Evolutionary conservation across 2,113 vertebrate genomes (phyloP).

Genomic region (Salminus brasiliensis): DNA sequence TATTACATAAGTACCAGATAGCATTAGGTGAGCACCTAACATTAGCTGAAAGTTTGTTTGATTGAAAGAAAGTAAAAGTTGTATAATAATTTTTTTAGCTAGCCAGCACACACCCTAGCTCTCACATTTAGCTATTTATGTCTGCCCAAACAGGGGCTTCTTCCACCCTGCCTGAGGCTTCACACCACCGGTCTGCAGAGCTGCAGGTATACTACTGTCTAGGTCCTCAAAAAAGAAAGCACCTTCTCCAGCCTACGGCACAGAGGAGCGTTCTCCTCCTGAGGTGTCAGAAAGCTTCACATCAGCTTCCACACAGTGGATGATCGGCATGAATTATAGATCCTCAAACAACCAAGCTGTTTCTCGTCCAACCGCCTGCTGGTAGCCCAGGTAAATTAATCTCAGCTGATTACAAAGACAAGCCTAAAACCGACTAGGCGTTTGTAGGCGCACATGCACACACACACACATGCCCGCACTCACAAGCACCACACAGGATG

Average conservation of each 20-base stretch:
- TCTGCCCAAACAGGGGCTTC: neutral
- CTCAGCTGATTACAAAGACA: slow-evolving; percentile 63
- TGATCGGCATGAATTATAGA: slow-evolving; percentile 63
- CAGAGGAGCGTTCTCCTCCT: slow-evolving; percentile 22
- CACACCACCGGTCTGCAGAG: neutral
- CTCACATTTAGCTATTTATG: neutral
- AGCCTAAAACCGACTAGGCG: slow-evolving; percentile 11
- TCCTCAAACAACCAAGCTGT: slow-evolving; percentile 50
- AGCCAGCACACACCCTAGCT: no score
- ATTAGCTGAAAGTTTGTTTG: no score
- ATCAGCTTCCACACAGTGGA: slow-evolving; percentile 57
- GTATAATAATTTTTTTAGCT: no score
- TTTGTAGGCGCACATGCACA: neutral
- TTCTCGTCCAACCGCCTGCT: slow-evolving; percentile 54
- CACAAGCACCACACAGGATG: slow-evolving; percentile 1
- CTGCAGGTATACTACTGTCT: neutral
- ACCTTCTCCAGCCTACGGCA: slow-evolving; percentile 17
- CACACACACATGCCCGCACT: slow-evolving; percentile 17
- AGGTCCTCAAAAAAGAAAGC: neutral
- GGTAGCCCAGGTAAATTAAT: slow-evolving; percentile 61
- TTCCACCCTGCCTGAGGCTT: neutral
- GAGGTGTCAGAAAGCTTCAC: slow-evolving; percentile 54
- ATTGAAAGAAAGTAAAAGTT: no score
- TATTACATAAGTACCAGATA: no score
- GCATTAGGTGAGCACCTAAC: no score